Conservation (phyloP, 2,797 vertebrate genomes). For the Manis crassicaudata region DNA sequence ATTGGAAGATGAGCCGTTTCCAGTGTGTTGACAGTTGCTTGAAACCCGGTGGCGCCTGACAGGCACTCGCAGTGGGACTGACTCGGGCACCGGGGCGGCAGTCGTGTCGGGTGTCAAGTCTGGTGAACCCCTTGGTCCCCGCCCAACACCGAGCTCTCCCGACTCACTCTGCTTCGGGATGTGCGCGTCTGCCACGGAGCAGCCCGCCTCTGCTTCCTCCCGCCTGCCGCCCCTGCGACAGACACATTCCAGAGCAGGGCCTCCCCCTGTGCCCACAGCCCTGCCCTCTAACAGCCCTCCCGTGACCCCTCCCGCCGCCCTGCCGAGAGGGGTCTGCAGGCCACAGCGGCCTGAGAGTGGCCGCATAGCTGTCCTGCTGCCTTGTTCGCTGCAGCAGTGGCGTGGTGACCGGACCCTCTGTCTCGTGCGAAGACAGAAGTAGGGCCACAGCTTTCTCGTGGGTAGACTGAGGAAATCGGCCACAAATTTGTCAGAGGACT, state of each 20-base stretch:
- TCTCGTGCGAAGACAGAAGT: background rate
- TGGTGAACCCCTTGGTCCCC: fast-evolving
- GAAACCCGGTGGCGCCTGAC: fast-evolving
- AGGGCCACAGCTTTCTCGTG: background rate
- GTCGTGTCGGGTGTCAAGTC: fast-evolving
- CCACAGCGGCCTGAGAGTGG: fast-evolving
- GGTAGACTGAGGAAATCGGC: background rate
- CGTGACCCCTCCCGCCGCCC: fast-evolving
- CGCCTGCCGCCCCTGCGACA: fast-evolving
- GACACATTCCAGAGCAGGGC: fast-evolving
- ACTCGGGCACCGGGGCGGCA: too few relatives aligned
- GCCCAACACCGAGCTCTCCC: fast-evolving
- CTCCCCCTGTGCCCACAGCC: background rate
- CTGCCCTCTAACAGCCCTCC: background rate
- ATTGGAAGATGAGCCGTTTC: background rate
- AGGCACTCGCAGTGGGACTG: too few relatives aligned
- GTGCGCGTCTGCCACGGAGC: fast-evolving
- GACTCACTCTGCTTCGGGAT: fast-evolving
- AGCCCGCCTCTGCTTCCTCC: background rate
- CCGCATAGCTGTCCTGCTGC: background rate
- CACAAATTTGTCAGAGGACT: background rate
- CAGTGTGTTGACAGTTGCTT: fast-evolving
- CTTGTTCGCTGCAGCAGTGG: fast-evolving
- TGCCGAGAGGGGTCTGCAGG: background rate
- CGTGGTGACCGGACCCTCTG: fast-evolving